Base-by-base conservation (phyloP, 2,113 vertebrate genomes). In the Pimephales promelas region DNA sequence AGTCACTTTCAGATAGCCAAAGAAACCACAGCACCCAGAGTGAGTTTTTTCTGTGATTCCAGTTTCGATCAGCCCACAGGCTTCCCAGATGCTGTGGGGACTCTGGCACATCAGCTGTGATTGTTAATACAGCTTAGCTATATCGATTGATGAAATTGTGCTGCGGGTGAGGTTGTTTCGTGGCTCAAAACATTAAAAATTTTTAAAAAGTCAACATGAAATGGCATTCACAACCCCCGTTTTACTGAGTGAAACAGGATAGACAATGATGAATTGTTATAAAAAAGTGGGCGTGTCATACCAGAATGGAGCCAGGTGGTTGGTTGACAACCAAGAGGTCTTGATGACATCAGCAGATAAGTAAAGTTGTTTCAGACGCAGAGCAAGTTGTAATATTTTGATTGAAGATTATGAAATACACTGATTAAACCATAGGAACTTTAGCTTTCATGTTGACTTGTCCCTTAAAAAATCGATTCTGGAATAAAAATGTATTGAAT, bases 91-190 rank as follows among this genome's bases (percentile, higher is more conserved):
- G 45, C 26, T 52, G 3, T 6, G 24, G 72, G 45, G 47, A 74
- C 45, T 49, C 45, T 49, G 72, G 72, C 43, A 74, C 72, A 54
- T 74, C 26, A 74, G 72, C 72, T 75, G 72, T 75, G 72, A 18
- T 54, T 52, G 24, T 74, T 28, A 10, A 49, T 74, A 13, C 49
- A 74, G 45, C 24, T 14, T 18, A 52, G 24, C 40, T 49, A 73
- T 9, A 47, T 28, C 52, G 71, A 31, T 31, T 74, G 45, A 52
- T 49, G 70, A 74, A 18, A 74, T 31, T 52, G 40, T 71, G 36
- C 1, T 0, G 68, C 1, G 40, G n/a, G 68, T 45, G 40, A 72
- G 68, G 5, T 45, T 0, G 10, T 72, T 71, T 71, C 24, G 11
- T 71, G 68, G 36, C 68, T 40, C 45, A 20, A 52, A 52, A 40